Evolutionary conservation across 1,140 invertebrate genomes (phyloP).

Genomic region (Apocrypta bakeri): DNA sequence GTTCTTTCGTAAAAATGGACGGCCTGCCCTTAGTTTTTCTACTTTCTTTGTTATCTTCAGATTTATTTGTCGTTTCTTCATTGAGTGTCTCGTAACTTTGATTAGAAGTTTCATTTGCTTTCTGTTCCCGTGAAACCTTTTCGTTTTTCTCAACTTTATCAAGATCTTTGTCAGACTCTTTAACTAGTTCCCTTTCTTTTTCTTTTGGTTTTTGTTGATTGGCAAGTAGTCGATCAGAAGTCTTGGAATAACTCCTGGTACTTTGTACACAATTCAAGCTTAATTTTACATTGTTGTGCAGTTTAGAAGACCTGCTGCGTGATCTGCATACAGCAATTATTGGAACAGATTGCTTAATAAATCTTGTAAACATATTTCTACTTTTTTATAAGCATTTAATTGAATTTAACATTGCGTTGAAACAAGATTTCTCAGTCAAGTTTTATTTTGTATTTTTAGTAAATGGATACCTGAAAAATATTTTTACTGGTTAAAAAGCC

Average conservation of each 20-base stretch:
- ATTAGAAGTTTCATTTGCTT: not conserved
- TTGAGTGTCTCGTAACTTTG: not conserved
- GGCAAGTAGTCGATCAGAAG: not conserved
- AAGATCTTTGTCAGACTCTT: not conserved
- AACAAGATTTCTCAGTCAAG: not conserved
- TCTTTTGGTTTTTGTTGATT: constrained; percentile 21
- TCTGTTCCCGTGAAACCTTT: not conserved
- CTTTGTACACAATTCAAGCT: not conserved
- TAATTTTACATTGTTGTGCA: not conserved
- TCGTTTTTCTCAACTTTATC: not conserved
- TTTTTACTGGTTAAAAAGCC: not conserved
- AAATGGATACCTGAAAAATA: not conserved
- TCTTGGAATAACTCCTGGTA: constrained; percentile 16
- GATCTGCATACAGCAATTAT: not conserved
- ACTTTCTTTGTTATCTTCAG: not conserved
- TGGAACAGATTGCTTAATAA: not conserved
- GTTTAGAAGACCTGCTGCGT: not conserved
- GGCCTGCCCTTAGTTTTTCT: not conserved
- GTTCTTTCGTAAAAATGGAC: not conserved
- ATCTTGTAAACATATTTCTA: constrained; percentile 15
- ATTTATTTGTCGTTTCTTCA: not conserved
- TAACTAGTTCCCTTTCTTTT: not conserved
- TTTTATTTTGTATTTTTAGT: constrained; percentile 7
- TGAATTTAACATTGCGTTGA: not conserved
- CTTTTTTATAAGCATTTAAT: constrained; percentile 16